A percentile compares a stretch with the other conserved stretches of the same genome.
phyloP scores from a whole-genome alignment of 1,140 invertebrate species.

The Drosophila jambulina region DNA sequence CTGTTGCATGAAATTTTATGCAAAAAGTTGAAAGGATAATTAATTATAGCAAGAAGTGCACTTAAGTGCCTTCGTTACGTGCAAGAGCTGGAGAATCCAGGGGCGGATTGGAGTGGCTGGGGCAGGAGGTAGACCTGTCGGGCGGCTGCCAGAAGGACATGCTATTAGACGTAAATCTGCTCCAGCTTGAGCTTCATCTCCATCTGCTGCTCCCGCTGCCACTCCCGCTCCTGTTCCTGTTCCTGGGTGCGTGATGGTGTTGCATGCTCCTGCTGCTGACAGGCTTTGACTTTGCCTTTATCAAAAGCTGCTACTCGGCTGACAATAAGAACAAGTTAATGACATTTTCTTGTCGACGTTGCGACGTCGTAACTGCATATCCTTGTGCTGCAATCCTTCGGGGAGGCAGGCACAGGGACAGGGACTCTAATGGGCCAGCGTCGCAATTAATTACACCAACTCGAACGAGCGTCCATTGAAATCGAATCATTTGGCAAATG shows the following conservation, averaged over 20 bases:
- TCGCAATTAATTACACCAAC: constrained; percentile 76
- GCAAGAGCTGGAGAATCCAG: constrained; percentile 55
- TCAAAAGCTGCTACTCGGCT: constrained; percentile 69
- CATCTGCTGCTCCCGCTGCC: neutral
- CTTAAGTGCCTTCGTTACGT: constrained; percentile 83
- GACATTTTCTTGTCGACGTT: constrained; percentile 80
- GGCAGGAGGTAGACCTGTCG: constrained; percentile 11
- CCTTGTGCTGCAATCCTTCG: constrained; percentile 28
- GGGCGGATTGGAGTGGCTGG: constrained; percentile 13
- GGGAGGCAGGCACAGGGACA: neutral
- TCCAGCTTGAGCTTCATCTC: constrained; percentile 19
- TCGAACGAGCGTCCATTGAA: constrained; percentile 64
- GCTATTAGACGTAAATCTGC: constrained; percentile 77
- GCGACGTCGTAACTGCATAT: constrained; percentile 59
- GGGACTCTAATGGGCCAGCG: constrained; percentile 45
- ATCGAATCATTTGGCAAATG: constrained; percentile 80
- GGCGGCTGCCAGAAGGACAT: constrained; percentile 36
- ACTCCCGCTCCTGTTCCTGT: neutral
- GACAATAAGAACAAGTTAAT: constrained; percentile 83
- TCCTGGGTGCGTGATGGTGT: neutral
- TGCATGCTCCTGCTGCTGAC: constrained; percentile 51
- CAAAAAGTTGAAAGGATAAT: constrained; percentile 84
- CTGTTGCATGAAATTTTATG: constrained; percentile 82
- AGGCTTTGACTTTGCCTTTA: constrained; percentile 78
- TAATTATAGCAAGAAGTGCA: constrained; percentile 84